phyloP scores from a whole-genome alignment of 1,140 invertebrate species.

The Geopemphigus sp. region DNA sequence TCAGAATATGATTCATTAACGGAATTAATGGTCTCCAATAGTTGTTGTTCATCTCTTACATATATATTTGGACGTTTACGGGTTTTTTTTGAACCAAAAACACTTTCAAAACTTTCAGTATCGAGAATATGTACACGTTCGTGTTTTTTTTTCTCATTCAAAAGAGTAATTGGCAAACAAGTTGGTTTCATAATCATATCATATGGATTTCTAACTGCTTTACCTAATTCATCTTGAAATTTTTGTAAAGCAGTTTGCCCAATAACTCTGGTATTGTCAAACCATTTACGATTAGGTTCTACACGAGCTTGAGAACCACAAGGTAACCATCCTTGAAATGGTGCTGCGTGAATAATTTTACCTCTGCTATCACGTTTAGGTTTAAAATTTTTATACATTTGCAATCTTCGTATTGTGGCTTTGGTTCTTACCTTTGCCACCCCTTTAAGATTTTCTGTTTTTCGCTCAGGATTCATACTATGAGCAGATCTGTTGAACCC shows the following conservation, averaged over 20 bases:
- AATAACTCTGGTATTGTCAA: conserved; percentile 89
- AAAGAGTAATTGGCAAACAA: conserved; percentile 86
- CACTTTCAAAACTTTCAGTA: conserved; percentile 89
- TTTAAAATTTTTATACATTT: conserved; percentile 98
- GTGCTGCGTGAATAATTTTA: conserved; percentile 84
- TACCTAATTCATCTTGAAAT: conserved; percentile 94
- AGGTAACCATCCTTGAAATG: conserved; percentile 86
- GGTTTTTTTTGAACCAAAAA: conserved; percentile 92
- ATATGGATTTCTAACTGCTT: conserved; percentile 93
- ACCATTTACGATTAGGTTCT: conserved; percentile 98
- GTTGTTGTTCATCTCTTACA: conserved; percentile 68
- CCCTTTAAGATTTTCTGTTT: conserved; percentile 74
- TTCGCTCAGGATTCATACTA: conserved; percentile 85
- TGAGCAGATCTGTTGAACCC: conserved; percentile 73
- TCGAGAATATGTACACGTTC: conserved; percentile 91
- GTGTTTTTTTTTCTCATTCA: conserved; percentile 91
- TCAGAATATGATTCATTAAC: conserved; percentile 74
- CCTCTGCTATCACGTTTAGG: conserved; percentile 86
- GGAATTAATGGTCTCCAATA: conserved; percentile 69
- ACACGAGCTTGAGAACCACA: conserved; percentile 90
- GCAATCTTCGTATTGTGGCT: conserved; percentile 90
- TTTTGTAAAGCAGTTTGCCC: conserved; percentile 92
- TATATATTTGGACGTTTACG: conserved; percentile 87
- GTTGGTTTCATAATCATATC: conserved; percentile 97
- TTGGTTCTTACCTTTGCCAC: conserved; percentile 83